phyloP scores from a whole-genome alignment of 2,888 invertebrate species.

The Drosophila imparisetae region DNA sequence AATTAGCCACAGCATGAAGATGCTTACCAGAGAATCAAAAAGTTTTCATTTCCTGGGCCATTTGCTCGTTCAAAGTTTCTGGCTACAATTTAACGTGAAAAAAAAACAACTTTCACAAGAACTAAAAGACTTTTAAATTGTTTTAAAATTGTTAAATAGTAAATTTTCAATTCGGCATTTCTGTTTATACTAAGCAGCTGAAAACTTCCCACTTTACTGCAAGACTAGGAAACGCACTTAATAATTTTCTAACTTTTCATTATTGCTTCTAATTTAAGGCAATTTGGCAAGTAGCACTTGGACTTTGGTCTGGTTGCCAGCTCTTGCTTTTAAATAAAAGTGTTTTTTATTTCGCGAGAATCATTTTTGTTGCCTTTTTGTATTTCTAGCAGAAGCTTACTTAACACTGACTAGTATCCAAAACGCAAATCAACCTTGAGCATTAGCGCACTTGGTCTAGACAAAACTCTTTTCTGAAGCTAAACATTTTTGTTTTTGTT shows the following conservation, averaged over 20 bases:
- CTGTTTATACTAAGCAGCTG: neutral
- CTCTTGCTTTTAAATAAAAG: neutral
- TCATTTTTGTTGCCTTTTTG: neutral
- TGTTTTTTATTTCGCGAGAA: neutral
- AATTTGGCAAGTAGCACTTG: neutral
- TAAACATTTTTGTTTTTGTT: neutral
- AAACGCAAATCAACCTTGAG: neutral
- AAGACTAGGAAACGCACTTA: no score
- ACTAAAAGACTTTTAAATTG: neutral
- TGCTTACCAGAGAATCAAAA: constrained; percentile 54
- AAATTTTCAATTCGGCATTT: neutral
- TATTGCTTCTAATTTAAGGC: no score
- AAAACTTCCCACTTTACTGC: neutral
- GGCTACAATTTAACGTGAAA: constrained; percentile 29
- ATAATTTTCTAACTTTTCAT: no score
- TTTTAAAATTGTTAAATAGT: neutral
- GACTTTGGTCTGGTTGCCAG: neutral
- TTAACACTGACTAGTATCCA: neutral
- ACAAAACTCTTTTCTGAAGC: neutral
- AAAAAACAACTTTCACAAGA: constrained; percentile 24
- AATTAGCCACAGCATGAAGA: constrained; percentile 52
- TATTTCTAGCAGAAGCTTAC: neutral
- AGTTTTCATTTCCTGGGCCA: constrained; percentile 42
- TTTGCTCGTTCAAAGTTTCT: constrained; percentile 39
- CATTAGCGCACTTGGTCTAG: neutral